Conservation (phyloP, 1,140 invertebrate species). For the Polypedilum vanderplanki region DNA sequence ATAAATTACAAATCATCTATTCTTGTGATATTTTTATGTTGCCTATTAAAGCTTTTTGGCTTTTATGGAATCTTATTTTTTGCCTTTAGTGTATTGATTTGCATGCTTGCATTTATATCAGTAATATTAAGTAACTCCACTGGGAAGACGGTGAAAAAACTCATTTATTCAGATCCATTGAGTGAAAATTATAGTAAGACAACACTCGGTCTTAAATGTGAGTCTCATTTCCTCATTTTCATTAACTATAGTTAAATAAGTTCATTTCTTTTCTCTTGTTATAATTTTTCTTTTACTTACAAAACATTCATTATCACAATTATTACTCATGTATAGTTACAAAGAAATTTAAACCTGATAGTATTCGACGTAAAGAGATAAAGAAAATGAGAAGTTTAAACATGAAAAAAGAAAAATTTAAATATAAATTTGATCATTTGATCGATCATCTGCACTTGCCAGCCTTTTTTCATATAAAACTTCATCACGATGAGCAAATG, state of each 20-base stretch:
- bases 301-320: neutral
- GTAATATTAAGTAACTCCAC: neutral
- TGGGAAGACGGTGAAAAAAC: neutral
- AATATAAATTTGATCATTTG: neutral
- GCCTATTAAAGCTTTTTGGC: neutral
- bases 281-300: neutral
- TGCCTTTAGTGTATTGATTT: neutral
- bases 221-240: neutral
- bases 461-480: neutral
- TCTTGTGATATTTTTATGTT: neutral
- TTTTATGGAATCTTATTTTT: neutral
- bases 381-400: neutral
- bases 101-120: neutral
- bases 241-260: neutral
- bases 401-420: neutral
- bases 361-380: neutral
- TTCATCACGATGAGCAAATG: neutral
- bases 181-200: neutral
- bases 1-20: neutral
- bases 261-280: neutral
- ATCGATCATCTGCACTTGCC: neutral
- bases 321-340: neutral
- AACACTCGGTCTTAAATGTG: neutral
- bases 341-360: neutral
- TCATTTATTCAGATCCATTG: neutral